Conservation (phyloP, 2,797 vertebrate species). For the Acipenser ruthenus region DNA sequence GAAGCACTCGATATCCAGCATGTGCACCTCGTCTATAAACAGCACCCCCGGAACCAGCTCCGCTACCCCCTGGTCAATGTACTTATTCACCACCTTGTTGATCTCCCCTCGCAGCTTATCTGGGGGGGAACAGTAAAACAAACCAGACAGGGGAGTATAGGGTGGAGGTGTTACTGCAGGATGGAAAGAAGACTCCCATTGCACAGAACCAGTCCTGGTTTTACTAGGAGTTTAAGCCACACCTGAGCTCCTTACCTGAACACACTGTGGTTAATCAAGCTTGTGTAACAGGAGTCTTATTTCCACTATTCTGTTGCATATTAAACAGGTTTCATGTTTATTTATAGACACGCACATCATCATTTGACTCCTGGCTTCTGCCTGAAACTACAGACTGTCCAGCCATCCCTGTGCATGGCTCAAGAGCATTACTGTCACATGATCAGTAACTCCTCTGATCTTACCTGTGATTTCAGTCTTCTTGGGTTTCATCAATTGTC, state of each 20-base stretch:
- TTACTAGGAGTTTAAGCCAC: too few relatives aligned
- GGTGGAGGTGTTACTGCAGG: too few relatives aligned
- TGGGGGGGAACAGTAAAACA: constrained; percentile 28
- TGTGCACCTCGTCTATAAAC: constrained; percentile 95
- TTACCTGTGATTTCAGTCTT: constrained; percentile 97
- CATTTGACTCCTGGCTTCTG: too few relatives aligned
- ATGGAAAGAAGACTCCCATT: neutral
- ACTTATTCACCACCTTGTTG: constrained; percentile 98
- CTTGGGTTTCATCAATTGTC: constrained; percentile 97
- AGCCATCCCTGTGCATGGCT: too few relatives aligned
- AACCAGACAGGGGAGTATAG: neutral
- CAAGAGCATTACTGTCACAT: too few relatives aligned
- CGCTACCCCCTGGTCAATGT: constrained; percentile 94
- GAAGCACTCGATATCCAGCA: constrained; percentile 98
- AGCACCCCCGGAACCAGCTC: constrained; percentile 93
- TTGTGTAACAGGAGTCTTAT: too few relatives aligned
- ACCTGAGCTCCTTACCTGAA: too few relatives aligned
- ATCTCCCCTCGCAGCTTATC: constrained; percentile 94
- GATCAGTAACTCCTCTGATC: neutral
- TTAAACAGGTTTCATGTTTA: too few relatives aligned
- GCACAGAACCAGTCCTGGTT: neutral
- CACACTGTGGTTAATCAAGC: too few relatives aligned
- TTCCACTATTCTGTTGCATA: too few relatives aligned
- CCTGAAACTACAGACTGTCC: too few relatives aligned
- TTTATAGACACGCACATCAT: too few relatives aligned